Evolutionary conservation across 2,888 invertebrate genomes (phyloP), one percentile per base, ranked within the genome.

Genomic region (Strigamia transsilvanica): DNA sequence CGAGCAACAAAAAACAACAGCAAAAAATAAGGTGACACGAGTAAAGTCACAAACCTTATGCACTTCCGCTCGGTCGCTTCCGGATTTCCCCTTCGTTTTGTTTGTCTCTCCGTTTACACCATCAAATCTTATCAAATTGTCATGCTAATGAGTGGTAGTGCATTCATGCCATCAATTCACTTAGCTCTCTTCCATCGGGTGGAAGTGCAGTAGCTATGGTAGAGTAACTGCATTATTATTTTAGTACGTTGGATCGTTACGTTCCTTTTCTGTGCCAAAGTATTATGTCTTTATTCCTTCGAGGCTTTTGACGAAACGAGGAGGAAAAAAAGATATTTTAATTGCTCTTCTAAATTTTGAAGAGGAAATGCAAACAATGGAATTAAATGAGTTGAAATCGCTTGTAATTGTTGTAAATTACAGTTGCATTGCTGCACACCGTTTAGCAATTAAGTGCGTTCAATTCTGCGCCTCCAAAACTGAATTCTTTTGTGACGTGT

Each of bases 111-210:
- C 12, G 32, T 73, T 73, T 73, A 12, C n/a, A 15, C 73, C 32
- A 73, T 73, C 27, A 73, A 73, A 73, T 32, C 32, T 73, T 73
- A 73, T 73, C 73, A 73, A 73, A 73, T 73, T 73, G 73, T 27
- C 27, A 27, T 73, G 73, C 73, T 73, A 73, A 73, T 73, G 73
- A 73, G 73, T 73, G 73, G 73, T 56, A 56, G 18, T 61, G 73
- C 73, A 73, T 32, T 73, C 73, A 73, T n/a, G 73, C 73, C 73
- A n/a, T 73, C 73, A 73, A 73, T 73, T 73, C 73, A 73, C 73
- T 73, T 32, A 73, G 27, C 23, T 73, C 27, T 32, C 73, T 73
- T 32, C 27, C 32, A 32, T 32, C 73, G 27, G 73, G 73, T 73
- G 73, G 27, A 73, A 73, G 73, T 73, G 73, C 27, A 73, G 73